phyloP scores from a whole-genome alignment of 2,888 invertebrate genomes.

The Tenthredo distinguenda region DNA sequence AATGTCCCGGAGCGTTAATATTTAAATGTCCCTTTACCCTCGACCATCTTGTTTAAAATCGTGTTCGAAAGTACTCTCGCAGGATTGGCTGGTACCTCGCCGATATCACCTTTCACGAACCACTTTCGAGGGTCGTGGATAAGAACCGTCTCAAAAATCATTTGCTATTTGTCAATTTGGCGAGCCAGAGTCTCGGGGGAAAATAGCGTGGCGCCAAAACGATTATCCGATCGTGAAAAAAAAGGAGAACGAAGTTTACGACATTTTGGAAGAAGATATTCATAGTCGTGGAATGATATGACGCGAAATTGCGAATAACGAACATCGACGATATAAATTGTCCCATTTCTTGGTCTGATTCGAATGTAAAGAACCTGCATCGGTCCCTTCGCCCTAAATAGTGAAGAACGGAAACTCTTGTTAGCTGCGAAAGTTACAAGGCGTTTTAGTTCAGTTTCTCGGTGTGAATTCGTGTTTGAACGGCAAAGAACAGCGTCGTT shows the following conservation, averaged over 20 bases:
- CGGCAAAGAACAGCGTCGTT: conserved; percentile 13
- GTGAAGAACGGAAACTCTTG: not conserved
- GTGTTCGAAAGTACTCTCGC: conserved; percentile 24
- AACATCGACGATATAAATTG: not conserved
- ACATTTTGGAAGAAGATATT: not conserved
- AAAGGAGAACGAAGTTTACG: not conserved
- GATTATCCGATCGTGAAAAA: not conserved
- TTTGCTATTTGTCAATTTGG: not conserved
- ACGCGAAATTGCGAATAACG: not conserved
- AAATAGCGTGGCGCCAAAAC: not conserved
- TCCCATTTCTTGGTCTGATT: not conserved
- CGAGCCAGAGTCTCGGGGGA: not conserved
- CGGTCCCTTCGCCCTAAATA: not conserved
- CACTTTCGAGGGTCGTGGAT: conserved; percentile 3
- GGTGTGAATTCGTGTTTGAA: conserved; percentile 4
- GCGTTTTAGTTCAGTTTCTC: not conserved
- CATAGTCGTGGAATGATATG: not conserved
- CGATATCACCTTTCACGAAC: not conserved
- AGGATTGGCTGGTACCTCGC: not conserved
- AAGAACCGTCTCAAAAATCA: not conserved
- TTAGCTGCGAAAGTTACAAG: not conserved
- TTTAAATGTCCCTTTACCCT: conserved; percentile 19
- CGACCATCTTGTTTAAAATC: conserved; percentile 39
- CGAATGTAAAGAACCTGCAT: not conserved
- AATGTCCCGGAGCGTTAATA: conserved; percentile 31